phyloP scores from a whole-genome alignment of 2,888 invertebrate genomes.

The Tribolium freemani region DNA sequence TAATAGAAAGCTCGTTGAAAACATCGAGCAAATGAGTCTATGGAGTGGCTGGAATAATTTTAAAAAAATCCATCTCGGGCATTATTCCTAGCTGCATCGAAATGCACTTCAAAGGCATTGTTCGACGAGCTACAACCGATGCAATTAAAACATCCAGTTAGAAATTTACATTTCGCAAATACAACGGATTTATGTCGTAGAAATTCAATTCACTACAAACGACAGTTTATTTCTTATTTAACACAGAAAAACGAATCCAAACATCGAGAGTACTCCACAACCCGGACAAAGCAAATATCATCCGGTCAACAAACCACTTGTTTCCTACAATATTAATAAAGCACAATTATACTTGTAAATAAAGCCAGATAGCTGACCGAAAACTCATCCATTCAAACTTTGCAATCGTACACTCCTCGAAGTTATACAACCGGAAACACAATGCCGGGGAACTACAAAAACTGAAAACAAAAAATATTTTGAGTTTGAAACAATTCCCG shows the following conservation, averaged over 20 bases:
- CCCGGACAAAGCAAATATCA: conserved; percentile 2
- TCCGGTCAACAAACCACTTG: conserved; percentile 10
- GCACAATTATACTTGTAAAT: conserved; percentile 29
- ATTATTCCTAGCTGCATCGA: conserved; percentile 19
- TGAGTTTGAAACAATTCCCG: too few species aligned
- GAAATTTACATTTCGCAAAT: conserved; percentile 20
- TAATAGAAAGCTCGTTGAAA: conserved; percentile 25
- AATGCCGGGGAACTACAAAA: too few species aligned
- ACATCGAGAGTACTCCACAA: neutral
- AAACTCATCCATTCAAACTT: conserved; percentile 15
- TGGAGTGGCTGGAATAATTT: conserved; percentile 25
- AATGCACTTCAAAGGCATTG: conserved; percentile 30
- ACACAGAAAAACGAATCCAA: neutral
- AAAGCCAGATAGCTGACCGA: conserved; percentile 17
- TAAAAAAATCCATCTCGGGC: conserved; percentile 14
- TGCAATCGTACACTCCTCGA: neutral
- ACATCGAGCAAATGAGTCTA: conserved; percentile 29
- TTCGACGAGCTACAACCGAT: conserved; percentile 11
- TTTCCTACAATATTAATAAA: conserved; percentile 19
- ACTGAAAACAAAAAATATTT: too few species aligned
- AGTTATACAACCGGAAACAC: neutral
- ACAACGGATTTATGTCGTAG: neutral
- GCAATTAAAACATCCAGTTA: conserved; percentile 19
- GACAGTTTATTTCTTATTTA: neutral
- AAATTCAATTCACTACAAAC: neutral